A percentile compares a stretch with the other conserved stretches of the same genome.
Evolutionary conservation across 2,888 invertebrate species (phyloP).

Genomic region (Microplitis deprimator): DNA sequence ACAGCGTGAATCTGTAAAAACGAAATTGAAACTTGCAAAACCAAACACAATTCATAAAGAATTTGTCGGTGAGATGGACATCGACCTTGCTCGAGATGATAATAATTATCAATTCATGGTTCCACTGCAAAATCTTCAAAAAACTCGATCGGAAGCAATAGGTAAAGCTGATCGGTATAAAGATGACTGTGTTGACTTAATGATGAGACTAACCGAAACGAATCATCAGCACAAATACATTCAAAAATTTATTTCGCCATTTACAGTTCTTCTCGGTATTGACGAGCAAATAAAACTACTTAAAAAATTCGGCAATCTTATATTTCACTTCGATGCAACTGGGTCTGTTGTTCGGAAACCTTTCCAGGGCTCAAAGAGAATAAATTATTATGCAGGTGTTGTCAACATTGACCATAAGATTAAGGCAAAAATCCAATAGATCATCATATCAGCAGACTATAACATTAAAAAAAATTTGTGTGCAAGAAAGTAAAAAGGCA

Average conservation of each 20-base stretch:
- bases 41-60: too few relatives aligned
- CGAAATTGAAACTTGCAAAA: too few relatives aligned
- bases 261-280: constrained; percentile 38
- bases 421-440: not conserved
- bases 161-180: constrained; percentile 27
- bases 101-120: constrained; percentile 32
- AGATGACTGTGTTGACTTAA: constrained; percentile 35
- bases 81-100: not conserved
- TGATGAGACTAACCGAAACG: constrained; percentile 19
- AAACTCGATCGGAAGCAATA: constrained; percentile 38
- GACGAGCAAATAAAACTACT: constrained; percentile 34
- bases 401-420: constrained; percentile 26
- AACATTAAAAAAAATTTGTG: not conserved
- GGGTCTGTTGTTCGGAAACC: constrained; percentile 34
- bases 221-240: constrained; percentile 26
- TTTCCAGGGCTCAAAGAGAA: constrained; percentile 21
- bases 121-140: constrained; percentile 34
- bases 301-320: constrained; percentile 16
- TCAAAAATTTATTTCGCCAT: constrained; percentile 6
- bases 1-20: too few relatives aligned
- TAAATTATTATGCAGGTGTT: constrained; percentile 38
- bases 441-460: not conserved
- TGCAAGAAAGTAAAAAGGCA: not conserved
- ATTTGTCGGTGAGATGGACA: too few relatives aligned
- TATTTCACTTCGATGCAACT: constrained; percentile 26